Evolutionary conservation across 1,140 invertebrate species (phyloP).

Genomic region (Drosophila auraria): DNA sequence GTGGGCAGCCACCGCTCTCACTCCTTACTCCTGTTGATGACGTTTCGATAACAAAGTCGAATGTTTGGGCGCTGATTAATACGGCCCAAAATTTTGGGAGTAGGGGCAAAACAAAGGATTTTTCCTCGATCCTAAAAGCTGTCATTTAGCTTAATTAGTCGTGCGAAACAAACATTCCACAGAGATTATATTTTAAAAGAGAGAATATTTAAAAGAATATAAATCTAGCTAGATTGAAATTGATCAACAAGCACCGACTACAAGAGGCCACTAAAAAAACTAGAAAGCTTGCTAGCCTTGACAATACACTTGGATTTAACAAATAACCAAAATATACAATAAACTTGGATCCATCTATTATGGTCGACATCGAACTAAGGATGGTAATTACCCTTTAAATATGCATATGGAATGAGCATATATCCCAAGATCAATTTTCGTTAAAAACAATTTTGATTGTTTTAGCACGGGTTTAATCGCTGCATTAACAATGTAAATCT

Average conservation of each 20-base stretch:
- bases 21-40: slow-evolving; percentile 62
- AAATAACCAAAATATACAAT: too few relatives aligned
- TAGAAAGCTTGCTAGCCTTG: not conserved
- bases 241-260: not conserved
- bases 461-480: too few relatives aligned
- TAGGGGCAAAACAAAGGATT: slow-evolving; percentile 59
- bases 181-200: not conserved
- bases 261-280: too few relatives aligned
- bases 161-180: slow-evolving; percentile 30
- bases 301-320: too few relatives aligned
- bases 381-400: too few relatives aligned
- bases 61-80: slow-evolving; percentile 74
- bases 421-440: too few relatives aligned
- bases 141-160: slow-evolving; percentile 56
- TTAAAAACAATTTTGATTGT: too few relatives aligned
- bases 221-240: not conserved
- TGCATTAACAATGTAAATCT: too few relatives aligned
- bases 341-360: too few relatives aligned
- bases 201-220: not conserved
- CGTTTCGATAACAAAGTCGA: slow-evolving; percentile 75
- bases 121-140: slow-evolving; percentile 29
- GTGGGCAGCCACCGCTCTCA: slow-evolving; percentile 30
- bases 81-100: slow-evolving; percentile 55
- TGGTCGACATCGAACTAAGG: too few relatives aligned
- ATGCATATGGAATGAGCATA: too few relatives aligned